Percentiles rank a stretch among this genome's conserved stretches.
Conservation (phyloP, 1,140 invertebrate species). For the Dendroctonus ponderosae region DNA sequence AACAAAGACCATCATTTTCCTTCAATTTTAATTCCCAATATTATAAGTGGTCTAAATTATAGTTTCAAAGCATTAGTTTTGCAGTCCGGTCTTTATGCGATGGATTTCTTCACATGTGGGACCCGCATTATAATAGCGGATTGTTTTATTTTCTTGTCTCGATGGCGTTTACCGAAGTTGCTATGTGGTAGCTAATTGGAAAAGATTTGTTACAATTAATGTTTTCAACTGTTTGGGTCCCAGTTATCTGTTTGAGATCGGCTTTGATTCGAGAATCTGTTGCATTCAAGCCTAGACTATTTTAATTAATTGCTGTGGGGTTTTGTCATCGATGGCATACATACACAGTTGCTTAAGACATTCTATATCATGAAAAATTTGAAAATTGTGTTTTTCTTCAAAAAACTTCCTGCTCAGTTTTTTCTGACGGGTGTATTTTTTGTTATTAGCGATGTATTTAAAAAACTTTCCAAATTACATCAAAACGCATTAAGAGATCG, state of each 20-base stretch:
- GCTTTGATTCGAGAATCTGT: neutral
- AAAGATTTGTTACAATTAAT: constrained; percentile 20
- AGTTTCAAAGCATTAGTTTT: neutral
- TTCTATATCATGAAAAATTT: neutral
- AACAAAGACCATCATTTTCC: constrained; percentile 14
- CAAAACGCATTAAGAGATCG: no score
- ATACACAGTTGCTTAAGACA: no score
- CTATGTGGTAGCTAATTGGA: constrained; percentile 12
- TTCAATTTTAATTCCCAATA: constrained; percentile 12
- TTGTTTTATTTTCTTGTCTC: constrained; percentile 4
- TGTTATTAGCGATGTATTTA: no score
- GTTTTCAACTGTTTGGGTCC: neutral
- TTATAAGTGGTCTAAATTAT: constrained; percentile 25
- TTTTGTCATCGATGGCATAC: neutral
- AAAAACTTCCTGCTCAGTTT: neutral
- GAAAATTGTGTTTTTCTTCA: neutral
- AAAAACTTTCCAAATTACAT: no score
- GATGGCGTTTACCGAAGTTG: constrained; percentile 20
- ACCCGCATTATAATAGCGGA: constrained; percentile 15
- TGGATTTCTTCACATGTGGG: constrained; percentile 10
- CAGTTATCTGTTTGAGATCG: constrained; percentile 3
- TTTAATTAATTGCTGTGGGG: neutral
- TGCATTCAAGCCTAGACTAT: neutral
- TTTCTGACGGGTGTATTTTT: neutral
- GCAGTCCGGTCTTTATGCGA: neutral